Conservation (phyloP, 2,113 vertebrate species). For the Puntigrus tetrazona region DNA sequence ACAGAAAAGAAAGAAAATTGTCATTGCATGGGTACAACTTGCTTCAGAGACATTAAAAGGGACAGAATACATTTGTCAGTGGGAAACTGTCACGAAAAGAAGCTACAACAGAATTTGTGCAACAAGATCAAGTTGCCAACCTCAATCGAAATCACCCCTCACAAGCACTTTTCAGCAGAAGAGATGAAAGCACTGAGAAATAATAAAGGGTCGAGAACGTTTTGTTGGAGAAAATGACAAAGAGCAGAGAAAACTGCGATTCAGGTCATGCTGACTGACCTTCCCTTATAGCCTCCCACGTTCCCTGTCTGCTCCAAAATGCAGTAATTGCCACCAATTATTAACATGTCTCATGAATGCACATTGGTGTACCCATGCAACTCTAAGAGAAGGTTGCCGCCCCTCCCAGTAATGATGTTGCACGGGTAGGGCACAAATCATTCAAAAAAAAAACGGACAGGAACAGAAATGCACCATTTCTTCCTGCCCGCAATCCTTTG, state of each 20-base stretch:
- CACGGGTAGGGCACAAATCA: neutral
- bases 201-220: slow-evolving; percentile 15
- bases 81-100: slow-evolving; percentile 24
- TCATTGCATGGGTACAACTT: slow-evolving; percentile 7
- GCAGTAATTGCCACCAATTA: slow-evolving; percentile 41
- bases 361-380: slow-evolving; percentile 23
- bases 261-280: slow-evolving; percentile 41
- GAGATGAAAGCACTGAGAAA: slow-evolving; percentile 38
- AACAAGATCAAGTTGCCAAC: slow-evolving; percentile 42
- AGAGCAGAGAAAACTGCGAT: slow-evolving; percentile 10
- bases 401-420: neutral
- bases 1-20: neutral
- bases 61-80: slow-evolving; percentile 42
- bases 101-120: slow-evolving; percentile 40
- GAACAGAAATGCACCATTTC: neutral
- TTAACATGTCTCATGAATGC: slow-evolving; percentile 51
- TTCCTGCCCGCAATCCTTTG: neutral
- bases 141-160: slow-evolving; percentile 39
- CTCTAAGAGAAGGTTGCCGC: neutral
- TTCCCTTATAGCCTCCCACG: neutral
- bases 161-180: neutral
- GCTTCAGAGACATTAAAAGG: slow-evolving; percentile 26
- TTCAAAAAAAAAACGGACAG: slow-evolving; percentile 12
- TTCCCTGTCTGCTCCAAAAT: slow-evolving; percentile 13
- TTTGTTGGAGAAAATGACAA: slow-evolving; percentile 41